Percentiles rank a stretch among this genome's conserved stretches.
Evolutionary conservation across 2,888 invertebrate genomes (phyloP).

Genomic region (Idaea straminata): DNA sequence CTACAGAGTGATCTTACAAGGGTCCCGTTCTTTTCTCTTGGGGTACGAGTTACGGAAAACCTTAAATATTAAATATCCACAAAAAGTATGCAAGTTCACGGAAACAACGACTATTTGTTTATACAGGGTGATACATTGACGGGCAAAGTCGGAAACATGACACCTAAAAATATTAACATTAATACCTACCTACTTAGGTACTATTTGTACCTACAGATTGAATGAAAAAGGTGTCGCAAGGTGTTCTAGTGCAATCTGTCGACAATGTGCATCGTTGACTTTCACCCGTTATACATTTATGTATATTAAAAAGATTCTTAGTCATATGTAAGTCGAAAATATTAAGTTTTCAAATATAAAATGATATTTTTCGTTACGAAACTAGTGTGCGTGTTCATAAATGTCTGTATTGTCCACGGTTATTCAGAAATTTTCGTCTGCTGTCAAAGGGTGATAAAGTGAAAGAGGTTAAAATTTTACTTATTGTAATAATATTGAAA

Average conservation of each 20-base stretch:
- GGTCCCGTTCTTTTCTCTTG: not conserved
- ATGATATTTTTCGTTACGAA: conserved; percentile 8
- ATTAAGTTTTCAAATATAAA: conserved; percentile 35
- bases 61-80: not conserved
- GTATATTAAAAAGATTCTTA: conserved; percentile 40
- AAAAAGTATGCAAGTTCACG: not conserved
- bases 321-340: conserved; percentile 36
- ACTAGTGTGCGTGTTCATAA: not conserved
- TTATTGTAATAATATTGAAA: too few species aligned
- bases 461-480: too few species aligned
- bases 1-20: not conserved
- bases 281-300: conserved; percentile 25
- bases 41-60: not conserved
- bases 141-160: not conserved
- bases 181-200: too few species aligned
- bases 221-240: not conserved
- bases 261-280: not conserved
- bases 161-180: not conserved
- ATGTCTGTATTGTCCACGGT: not conserved
- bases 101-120: conserved; percentile 7
- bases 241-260: not conserved
- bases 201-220: too few species aligned
- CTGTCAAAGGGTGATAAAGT: not conserved
- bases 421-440: not conserved
- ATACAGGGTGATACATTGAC: not conserved